phyloP scores from a whole-genome alignment of 1,140 invertebrate genomes.

The Cardiocondyla obscurior region DNA sequence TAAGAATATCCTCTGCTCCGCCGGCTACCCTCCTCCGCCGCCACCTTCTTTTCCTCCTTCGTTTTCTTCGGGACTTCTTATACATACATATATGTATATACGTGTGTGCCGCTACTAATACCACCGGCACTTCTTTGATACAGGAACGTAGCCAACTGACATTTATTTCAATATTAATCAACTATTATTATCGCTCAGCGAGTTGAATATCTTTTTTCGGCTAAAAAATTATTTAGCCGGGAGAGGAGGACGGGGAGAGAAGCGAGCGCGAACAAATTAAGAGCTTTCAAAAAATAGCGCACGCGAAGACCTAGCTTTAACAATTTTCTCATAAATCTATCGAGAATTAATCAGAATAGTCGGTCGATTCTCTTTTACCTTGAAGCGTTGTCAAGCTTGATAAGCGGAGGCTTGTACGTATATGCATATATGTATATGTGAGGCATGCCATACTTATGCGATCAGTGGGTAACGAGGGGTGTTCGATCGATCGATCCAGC shows the following conservation, averaged over 20 bases:
- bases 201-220: slow-evolving; percentile 13
- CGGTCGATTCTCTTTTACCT: not conserved
- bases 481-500: slow-evolving; percentile 64
- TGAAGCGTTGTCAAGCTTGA: not conserved
- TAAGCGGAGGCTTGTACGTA: not conserved
- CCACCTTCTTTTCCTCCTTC: slow-evolving; percentile 49
- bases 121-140: slow-evolving; percentile 23
- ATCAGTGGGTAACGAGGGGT: slow-evolving; percentile 43
- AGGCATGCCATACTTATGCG: slow-evolving; percentile 39
- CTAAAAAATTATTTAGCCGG: no score
- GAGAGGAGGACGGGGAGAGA: no score
- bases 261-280: no score
- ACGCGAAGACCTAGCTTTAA: not conserved
- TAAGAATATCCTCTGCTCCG: slow-evolving; percentile 81
- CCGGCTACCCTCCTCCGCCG: slow-evolving; percentile 59
- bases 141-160: slow-evolving; percentile 59
- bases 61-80: slow-evolving; percentile 34
- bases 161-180: slow-evolving; percentile 11
- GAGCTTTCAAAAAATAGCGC: no score
- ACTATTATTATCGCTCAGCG: not conserved
- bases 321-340: not conserved
- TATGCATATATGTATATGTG: no score
- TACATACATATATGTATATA: not conserved
- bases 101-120: not conserved
- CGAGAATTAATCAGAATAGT: not conserved